Conservation (phyloP, 2,113 vertebrate species). For the Sprattus sprattus region DNA sequence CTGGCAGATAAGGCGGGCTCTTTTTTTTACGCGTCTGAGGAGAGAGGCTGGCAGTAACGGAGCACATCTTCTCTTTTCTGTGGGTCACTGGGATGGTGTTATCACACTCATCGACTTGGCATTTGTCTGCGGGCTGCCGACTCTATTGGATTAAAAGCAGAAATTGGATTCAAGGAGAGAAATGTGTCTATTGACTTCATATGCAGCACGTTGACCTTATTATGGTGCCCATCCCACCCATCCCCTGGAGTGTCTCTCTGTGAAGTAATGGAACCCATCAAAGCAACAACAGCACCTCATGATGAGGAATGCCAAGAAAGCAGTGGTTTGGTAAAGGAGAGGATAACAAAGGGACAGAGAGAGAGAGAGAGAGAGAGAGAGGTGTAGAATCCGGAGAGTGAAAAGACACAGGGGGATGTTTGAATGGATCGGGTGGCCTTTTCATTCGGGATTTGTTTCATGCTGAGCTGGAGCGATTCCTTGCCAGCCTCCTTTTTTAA, state of each 20-base stretch:
- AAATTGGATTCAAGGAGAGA: constrained; percentile 12
- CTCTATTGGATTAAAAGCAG: constrained; percentile 30
- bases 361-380: neutral
- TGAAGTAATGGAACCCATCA: neutral
- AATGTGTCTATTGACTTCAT: constrained; percentile 18
- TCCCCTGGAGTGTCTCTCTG: neutral
- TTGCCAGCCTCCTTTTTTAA: neutral
- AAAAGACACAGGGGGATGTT: neutral
- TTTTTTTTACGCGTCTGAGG: neutral
- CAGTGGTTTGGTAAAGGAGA: neutral
- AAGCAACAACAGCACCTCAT: constrained; percentile 7
- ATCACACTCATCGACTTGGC: constrained; percentile 16
- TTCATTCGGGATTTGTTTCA: neutral
- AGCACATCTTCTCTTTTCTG: neutral
- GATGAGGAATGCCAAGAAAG: neutral
- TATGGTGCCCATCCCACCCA: neutral
- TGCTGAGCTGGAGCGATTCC: neutral
- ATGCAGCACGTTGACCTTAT: neutral
- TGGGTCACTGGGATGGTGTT: constrained; percentile 5
- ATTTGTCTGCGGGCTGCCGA: constrained; percentile 14
- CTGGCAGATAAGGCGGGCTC: neutral
- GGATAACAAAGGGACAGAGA: neutral
- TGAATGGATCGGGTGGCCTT: neutral
- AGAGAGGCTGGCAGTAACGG: neutral
- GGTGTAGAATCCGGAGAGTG: neutral